Conservation (phyloP, 1,140 invertebrate genomes). For the Lordiphosa collinella region DNA sequence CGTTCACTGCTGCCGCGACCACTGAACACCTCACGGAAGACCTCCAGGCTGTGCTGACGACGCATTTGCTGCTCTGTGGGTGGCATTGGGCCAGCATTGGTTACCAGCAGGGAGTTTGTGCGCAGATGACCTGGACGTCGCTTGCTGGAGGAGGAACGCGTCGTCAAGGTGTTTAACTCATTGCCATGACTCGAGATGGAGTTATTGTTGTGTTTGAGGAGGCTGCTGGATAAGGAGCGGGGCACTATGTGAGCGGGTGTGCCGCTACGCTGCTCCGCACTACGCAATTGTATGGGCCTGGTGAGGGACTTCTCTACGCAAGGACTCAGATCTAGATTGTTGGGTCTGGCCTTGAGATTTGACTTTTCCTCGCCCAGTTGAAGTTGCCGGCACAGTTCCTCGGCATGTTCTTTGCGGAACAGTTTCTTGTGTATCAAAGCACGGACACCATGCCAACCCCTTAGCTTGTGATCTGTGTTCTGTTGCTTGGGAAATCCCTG, state of each 20-base stretch:
- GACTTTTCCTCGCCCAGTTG: constrained; percentile 71
- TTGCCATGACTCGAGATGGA: constrained; percentile 46
- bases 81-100: constrained; percentile 9
- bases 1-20: constrained; percentile 82
- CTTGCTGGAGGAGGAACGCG: constrained; percentile 26
- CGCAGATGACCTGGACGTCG: constrained; percentile 61
- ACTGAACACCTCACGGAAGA: constrained; percentile 85
- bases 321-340: constrained; percentile 69
- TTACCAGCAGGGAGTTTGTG: constrained; percentile 61
- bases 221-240: constrained; percentile 65
- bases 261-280: constrained; percentile 57
- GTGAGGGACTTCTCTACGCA: constrained; percentile 19
- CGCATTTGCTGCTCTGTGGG: constrained; percentile 65
- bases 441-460: constrained; percentile 75
- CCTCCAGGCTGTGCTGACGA: constrained; percentile 84
- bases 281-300: constrained; percentile 51
- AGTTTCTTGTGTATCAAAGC: constrained; percentile 77
- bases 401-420: constrained; percentile 66
- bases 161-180: constrained; percentile 48
- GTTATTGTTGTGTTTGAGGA: constrained; percentile 58
- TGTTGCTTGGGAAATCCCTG: constrained; percentile 79
- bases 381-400: constrained; percentile 52
- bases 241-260: constrained; percentile 71
- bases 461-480: constrained; percentile 73
- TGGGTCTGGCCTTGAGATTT: constrained; percentile 74